Evolutionary conservation across 2,113 vertebrate species (phyloP).

Genomic region (Ictidomys tridecemlineatus): DNA sequence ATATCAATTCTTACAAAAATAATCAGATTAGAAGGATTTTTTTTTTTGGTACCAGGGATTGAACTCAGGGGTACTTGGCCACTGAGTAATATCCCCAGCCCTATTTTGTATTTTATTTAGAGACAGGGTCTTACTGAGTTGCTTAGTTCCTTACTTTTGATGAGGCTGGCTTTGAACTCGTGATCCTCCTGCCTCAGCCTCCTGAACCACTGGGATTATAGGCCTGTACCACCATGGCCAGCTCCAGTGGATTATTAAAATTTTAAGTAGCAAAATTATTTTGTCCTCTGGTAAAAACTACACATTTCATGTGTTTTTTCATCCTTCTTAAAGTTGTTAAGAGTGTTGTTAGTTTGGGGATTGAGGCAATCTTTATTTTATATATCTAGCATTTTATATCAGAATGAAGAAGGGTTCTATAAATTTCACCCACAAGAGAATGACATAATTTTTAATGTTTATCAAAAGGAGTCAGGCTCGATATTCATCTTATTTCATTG

Average conservation of each 20-base stretch:
- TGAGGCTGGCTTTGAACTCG: no score
- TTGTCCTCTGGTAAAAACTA: not conserved
- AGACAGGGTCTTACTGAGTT: no score
- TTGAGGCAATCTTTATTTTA: conserved; percentile 92
- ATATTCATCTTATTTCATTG: conserved; percentile 95
- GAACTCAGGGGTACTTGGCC: no score
- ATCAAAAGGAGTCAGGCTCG: conserved; percentile 37
- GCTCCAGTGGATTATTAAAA: not conserved
- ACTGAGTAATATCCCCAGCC: no score
- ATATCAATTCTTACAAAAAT: conserved; percentile 13
- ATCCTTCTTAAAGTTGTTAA: not conserved
- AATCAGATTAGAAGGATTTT: not conserved
- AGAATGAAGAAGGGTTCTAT: conserved; percentile 89
- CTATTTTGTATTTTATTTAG: no score
- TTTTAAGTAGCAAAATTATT: not conserved
- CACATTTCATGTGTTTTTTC: not conserved
- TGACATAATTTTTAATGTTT: conserved; percentile 60
- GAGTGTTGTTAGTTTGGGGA: not conserved
- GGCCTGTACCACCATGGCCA: no score
- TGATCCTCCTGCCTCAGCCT: no score
- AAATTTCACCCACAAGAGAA: conserved; percentile 89
- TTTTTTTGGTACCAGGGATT: no score
- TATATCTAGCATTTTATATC: conserved; percentile 92
- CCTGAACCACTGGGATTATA: no score
- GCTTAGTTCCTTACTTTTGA: no score